Conservation (phyloP, 2,113 vertebrate genomes). For the Equus quagga region DNA sequence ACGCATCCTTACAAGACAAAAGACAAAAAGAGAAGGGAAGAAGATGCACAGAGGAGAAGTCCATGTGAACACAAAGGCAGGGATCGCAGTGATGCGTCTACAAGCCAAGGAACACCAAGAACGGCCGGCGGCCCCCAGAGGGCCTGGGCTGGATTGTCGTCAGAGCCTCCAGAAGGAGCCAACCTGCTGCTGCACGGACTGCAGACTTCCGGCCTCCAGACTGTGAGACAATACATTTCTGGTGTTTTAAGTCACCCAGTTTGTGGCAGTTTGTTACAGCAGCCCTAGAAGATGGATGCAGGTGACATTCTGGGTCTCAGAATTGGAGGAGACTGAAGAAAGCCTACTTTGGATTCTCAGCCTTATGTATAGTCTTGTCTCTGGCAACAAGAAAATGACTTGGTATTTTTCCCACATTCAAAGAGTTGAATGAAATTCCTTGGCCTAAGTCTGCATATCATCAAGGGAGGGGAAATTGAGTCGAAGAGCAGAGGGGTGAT, state of each 20-base stretch:
- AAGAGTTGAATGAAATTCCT: background rate
- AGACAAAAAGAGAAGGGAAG: no score
- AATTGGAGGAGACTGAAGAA: background rate
- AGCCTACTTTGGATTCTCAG: background rate
- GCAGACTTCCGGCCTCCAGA: background rate
- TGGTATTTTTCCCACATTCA: background rate
- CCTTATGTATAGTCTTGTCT: background rate
- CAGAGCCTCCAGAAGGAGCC: background rate
- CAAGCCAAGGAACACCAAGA: background rate
- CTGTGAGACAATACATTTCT: fast-evolving
- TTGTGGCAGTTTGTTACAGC: background rate
- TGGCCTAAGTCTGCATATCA: background rate
- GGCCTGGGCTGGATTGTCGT: fast-evolving
- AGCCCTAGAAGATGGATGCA: fast-evolving
- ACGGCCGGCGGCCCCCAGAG: fast-evolving
- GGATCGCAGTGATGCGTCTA: fast-evolving
- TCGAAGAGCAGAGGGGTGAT: background rate
- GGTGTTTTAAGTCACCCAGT: background rate
- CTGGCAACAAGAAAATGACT: background rate
- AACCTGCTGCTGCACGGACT: background rate
- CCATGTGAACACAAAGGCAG: background rate
- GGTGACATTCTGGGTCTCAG: background rate
- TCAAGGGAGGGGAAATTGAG: background rate
- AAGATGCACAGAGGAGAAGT: no score
- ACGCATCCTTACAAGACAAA: background rate